These are phyloP conservation scores for Drosophila orena DNA, from an alignment of 1,140 invertebrate species.

Conservation along the genomic window DNA sequence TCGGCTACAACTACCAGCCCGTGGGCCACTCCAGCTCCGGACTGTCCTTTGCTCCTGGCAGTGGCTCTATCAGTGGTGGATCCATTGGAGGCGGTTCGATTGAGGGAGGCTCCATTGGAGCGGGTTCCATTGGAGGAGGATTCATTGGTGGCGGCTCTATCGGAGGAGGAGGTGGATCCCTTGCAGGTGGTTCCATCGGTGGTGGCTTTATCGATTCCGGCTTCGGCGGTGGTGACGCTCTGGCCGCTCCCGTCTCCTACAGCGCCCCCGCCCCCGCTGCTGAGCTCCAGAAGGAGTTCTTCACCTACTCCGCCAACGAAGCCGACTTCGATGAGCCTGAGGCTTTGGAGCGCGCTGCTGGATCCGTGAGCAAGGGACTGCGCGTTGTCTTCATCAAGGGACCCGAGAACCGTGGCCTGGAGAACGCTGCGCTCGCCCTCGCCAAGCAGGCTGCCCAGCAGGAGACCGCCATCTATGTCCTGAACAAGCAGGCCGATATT, in stretches of 20 bases:
- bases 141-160: constrained; percentile 22
- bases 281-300: constrained; percentile 67
- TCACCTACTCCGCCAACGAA: constrained; percentile 55
- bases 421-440: constrained; percentile 64
- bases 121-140: constrained; percentile 16
- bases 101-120: constrained; percentile 30
- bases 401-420: constrained; percentile 62
- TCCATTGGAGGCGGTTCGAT: constrained; percentile 18
- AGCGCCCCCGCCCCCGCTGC: constrained; percentile 40
- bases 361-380: constrained; percentile 58
- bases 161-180: constrained; percentile 32
- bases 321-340: constrained; percentile 58
- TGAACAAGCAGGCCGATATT: constrained; percentile 52
- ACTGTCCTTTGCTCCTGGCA: constrained; percentile 65
- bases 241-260: constrained; percentile 37
- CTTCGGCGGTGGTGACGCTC: constrained; percentile 36
- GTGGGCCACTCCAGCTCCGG: constrained; percentile 65
- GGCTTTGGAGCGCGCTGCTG: constrained; percentile 27
- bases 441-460: constrained; percentile 72
- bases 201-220: constrained; percentile 23
- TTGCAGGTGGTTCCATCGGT: constrained; percentile 29
- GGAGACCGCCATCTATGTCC: constrained; percentile 54
- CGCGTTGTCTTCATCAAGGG: constrained; percentile 73
- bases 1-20: constrained; percentile 81
- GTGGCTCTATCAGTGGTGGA: constrained; percentile 1